phyloP scores from a whole-genome alignment of 1,140 invertebrate genomes.

The Rhopalosiphum padi region DNA sequence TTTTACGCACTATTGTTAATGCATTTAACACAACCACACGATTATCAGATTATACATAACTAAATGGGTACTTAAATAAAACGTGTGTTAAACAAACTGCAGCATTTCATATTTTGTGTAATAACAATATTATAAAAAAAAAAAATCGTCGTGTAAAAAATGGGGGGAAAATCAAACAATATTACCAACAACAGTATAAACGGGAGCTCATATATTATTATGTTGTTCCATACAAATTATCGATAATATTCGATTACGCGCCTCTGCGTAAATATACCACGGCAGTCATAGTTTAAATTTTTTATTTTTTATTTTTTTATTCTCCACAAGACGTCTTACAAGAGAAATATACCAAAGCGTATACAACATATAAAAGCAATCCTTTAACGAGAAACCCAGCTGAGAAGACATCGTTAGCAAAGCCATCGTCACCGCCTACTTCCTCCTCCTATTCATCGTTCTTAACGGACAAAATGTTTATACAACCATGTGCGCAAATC shows the following conservation, averaged over 20 bases:
- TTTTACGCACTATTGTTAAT: neutral
- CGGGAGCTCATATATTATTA: neutral
- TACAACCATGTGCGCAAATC: neutral
- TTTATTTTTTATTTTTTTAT: neutral
- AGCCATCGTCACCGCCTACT: neutral
- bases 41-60: neutral
- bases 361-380: neutral
- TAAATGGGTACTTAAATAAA: neutral
- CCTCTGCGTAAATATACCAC: neutral
- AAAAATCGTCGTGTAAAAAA: neutral
- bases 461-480: neutral
- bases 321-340: neutral
- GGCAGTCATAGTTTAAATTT: neutral
- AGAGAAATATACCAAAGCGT: neutral
- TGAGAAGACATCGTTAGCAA: conserved; percentile 47
- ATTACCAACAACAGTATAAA: neutral
- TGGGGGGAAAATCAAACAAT: too few species aligned
- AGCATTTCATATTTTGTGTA: neutral
- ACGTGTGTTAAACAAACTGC: neutral
- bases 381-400: conserved; percentile 36
- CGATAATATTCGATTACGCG: neutral
- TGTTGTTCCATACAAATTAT: neutral
- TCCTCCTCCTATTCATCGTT: neutral
- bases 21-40: neutral
- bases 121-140: neutral